Conservation (phyloP, 1,140 invertebrate genomes). For the Cydia strobilella region DNA sequence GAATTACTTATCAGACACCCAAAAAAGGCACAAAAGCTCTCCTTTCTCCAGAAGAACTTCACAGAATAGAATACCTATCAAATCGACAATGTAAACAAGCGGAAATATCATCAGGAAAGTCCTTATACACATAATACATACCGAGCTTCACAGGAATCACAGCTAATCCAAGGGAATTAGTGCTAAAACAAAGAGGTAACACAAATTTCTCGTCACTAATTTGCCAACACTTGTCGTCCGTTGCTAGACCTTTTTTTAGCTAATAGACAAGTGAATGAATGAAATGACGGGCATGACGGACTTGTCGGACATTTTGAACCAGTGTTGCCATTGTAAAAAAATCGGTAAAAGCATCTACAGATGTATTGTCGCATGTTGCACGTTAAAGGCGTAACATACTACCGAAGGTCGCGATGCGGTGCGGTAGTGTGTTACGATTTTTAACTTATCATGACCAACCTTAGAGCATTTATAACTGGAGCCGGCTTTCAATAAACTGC, state of each 20-base stretch:
- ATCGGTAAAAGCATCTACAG: constrained; percentile 3
- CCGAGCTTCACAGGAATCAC: constrained; percentile 37
- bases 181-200: constrained; percentile 54
- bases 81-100: constrained; percentile 74
- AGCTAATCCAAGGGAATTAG: constrained; percentile 43
- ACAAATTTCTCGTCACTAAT: constrained; percentile 72
- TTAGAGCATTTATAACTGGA: too few relatives aligned
- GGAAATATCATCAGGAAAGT: constrained; percentile 45
- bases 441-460: too few relatives aligned
- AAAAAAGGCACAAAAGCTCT: constrained; percentile 64
- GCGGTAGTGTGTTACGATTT: too few relatives aligned
- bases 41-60: constrained; percentile 66
- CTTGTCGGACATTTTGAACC: constrained; percentile 63
- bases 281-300: constrained; percentile 65
- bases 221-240: constrained; percentile 72
- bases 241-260: constrained; percentile 66
- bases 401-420: too few relatives aligned
- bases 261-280: constrained; percentile 68
- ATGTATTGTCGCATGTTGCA: too few relatives aligned
- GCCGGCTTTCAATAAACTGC: too few relatives aligned
- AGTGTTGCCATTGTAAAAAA: constrained; percentile 51
- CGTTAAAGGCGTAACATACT: too few relatives aligned
- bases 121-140: constrained; percentile 34
- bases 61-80: constrained; percentile 46
- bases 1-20: constrained; percentile 51